A percentile compares a stretch with the other conserved stretches of the same genome.
phyloP scores from a whole-genome alignment of 2,888 invertebrate species.

The Cantharis flavilabris region DNA sequence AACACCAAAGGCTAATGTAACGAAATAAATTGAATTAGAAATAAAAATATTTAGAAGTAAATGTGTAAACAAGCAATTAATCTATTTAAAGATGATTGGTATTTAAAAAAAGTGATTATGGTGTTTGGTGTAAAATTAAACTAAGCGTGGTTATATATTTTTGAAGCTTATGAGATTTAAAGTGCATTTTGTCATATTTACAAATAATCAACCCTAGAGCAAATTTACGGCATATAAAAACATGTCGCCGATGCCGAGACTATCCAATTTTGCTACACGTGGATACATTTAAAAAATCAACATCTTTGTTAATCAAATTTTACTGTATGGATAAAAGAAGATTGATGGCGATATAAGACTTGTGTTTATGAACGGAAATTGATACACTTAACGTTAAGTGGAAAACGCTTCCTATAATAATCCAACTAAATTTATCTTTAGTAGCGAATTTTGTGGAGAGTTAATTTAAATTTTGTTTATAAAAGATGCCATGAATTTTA shows the following conservation, averaged over 20 bases:
- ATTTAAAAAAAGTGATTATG: background rate
- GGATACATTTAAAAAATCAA: slow-evolving; percentile 10
- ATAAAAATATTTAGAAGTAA: background rate
- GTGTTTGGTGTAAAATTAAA: background rate
- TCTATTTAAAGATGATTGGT: background rate
- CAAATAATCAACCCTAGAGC: slow-evolving; percentile 29
- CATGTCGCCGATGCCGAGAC: slow-evolving; percentile 25
- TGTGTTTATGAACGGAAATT: slow-evolving; percentile 53
- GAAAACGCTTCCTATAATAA: slow-evolving; percentile 53
- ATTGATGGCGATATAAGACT: slow-evolving; percentile 31
- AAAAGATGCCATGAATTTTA: slow-evolving; percentile 47
- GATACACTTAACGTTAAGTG: slow-evolving; percentile 53
- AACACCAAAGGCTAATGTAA: background rate
- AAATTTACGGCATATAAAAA: slow-evolving; percentile 32
- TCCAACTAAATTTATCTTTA: slow-evolving; percentile 54
- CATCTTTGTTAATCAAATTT: slow-evolving; percentile 16
- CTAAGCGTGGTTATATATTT: background rate
- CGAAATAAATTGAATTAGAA: background rate
- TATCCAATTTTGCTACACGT: slow-evolving; percentile 12
- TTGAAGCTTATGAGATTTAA: background rate
- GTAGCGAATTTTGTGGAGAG: slow-evolving; percentile 43
- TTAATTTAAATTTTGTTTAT: slow-evolving; percentile 51
- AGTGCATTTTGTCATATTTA: slow-evolving; percentile 37
- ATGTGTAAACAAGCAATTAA: background rate
- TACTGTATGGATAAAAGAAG: slow-evolving; percentile 18